Conservation (phyloP, 2,888 invertebrate species). For the Philonicus albiceps region DNA sequence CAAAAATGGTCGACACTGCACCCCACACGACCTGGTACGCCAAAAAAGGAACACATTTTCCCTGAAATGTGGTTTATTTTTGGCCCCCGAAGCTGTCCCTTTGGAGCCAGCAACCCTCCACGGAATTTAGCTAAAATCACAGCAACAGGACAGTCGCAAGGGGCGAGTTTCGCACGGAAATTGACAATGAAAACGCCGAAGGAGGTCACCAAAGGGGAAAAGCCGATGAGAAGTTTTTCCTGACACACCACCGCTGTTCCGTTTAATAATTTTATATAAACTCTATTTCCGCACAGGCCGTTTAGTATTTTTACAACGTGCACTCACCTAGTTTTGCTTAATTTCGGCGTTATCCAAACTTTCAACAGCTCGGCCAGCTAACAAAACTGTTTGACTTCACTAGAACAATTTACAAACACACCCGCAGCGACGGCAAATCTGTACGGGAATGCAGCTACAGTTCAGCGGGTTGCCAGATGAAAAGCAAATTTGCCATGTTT, state of each 20-base stretch:
- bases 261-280: background rate
- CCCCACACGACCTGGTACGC: constrained; percentile 23
- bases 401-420: constrained; percentile 19
- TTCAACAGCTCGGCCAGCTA: background rate
- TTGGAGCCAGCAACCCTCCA: background rate
- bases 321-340: constrained; percentile 20
- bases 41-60: constrained; percentile 1
- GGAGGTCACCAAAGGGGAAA: constrained; percentile 31
- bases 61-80: background rate
- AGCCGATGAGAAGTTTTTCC: constrained; percentile 12
- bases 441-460: constrained; percentile 10
- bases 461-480: background rate
- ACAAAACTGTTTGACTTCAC: constrained; percentile 30
- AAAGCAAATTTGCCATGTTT: background rate
- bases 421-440: background rate
- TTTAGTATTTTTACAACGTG: background rate
- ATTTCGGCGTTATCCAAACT: background rate
- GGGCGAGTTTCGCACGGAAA: background rate
- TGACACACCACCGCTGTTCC: background rate
- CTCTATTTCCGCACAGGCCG: background rate
- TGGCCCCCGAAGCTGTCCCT: background rate
- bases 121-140: background rate
- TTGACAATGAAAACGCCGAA: constrained; percentile 35
- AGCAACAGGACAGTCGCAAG: background rate
- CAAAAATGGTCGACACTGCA: constrained; percentile 34